Percentiles rank a stretch among this genome's conserved stretches.
Conservation (phyloP, 2,888 invertebrate species). For the Norana najaformis region DNA sequence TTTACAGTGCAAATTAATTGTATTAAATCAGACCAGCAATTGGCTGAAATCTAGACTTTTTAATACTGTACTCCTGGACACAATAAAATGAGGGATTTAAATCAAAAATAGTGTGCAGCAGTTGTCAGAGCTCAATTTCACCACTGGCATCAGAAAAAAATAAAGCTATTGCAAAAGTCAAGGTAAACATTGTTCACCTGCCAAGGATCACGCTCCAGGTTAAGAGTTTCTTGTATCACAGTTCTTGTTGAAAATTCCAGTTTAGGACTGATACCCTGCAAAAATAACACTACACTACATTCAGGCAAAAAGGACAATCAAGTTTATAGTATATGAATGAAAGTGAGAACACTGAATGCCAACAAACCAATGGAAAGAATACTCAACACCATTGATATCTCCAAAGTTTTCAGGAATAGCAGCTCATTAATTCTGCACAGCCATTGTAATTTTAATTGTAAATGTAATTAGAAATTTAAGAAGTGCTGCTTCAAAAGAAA, state of each 20-base stretch:
- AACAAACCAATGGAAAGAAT: not conserved
- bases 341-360: not conserved
- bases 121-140: not conserved
- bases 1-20: too few relatives aligned
- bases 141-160: not conserved
- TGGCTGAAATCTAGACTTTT: not conserved
- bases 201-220: constrained; percentile 37
- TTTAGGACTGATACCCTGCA: constrained; percentile 61
- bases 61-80: not conserved
- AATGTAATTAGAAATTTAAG: not conserved
- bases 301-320: not conserved
- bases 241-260: constrained; percentile 59
- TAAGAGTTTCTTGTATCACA: constrained; percentile 54
- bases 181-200: not conserved
- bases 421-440: not conserved
- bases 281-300: constrained; percentile 3
- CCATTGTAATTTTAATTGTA: not conserved
- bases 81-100: not conserved
- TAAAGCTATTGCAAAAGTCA: not conserved
- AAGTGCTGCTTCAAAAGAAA: too few relatives aligned
- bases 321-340: not conserved
- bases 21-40: too few relatives aligned
- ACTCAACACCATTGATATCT: not conserved
- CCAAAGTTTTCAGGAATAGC: not conserved
- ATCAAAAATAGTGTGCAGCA: not conserved